phyloP scores from a whole-genome alignment of 2,888 invertebrate genomes.

The Pinctada fucata region DNA sequence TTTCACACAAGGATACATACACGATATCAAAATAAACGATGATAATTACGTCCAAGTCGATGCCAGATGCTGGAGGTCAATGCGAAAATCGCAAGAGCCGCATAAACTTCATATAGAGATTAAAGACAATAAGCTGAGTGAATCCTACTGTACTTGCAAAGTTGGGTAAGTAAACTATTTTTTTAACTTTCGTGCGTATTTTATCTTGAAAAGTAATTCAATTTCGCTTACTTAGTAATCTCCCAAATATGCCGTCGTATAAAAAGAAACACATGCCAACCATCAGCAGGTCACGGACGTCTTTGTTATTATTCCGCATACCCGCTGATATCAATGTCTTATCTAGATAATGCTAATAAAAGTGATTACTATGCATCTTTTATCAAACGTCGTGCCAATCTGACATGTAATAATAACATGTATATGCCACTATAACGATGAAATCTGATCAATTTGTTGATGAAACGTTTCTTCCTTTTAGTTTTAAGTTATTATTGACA shows the following conservation, averaged over 20 bases:
- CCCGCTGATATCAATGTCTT: neutral
- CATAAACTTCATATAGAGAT: conserved; percentile 20
- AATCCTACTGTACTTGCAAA: neutral
- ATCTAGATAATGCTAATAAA: neutral
- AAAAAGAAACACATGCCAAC: neutral
- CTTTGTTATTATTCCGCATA: no score
- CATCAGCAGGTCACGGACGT: no score
- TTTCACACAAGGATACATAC: conserved; percentile 5
- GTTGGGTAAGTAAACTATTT: neutral
- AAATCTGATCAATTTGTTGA: neutral
- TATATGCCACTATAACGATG: no score
- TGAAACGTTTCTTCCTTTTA: neutral
- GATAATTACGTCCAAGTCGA: neutral
- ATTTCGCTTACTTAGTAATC: no score
- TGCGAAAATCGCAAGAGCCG: conserved; percentile 5
- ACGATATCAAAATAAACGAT: neutral
- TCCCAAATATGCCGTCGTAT: no score
- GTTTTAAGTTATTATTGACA: neutral
- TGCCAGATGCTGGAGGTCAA: conserved; percentile 29
- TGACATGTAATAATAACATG: neutral
- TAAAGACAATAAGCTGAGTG: conserved; percentile 5
- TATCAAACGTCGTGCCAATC: neutral
- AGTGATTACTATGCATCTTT: neutral
- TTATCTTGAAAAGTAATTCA: no score
- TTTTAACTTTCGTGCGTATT: no score